Percentiles rank a stretch among this genome's conserved stretches.
Evolutionary conservation across 2,113 vertebrate species (phyloP).

Genomic region (Chrysemys picta): DNA sequence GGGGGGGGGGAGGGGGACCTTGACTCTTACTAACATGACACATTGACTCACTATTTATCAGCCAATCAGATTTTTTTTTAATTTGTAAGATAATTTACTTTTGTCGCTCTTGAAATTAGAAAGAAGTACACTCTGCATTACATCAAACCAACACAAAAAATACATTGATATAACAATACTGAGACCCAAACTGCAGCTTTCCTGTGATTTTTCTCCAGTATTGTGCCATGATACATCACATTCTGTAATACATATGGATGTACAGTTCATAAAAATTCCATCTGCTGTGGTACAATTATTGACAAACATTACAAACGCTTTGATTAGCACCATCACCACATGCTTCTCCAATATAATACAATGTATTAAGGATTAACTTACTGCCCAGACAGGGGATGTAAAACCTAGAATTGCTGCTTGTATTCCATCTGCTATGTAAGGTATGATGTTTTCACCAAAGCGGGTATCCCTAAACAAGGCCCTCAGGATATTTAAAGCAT

Average conservation of each 20-base stretch:
- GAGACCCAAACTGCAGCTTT: not conserved
- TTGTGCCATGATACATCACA: not conserved
- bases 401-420: slow-evolving; percentile 93
- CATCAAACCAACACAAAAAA: not conserved
- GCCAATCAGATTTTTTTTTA: not conserved
- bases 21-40: not conserved
- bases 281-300: not conserved
- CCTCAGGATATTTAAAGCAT: slow-evolving; percentile 95
- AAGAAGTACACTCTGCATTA: not conserved
- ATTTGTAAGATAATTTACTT: not conserved
- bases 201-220: not conserved
- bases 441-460: slow-evolving; percentile 92
- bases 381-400: slow-evolving; percentile 94
- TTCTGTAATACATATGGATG: not conserved
- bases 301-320: not conserved
- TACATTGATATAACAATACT: not conserved
- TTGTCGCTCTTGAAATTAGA: not conserved
- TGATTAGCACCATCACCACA: not conserved
- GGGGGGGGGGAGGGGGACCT: too few relatives aligned
- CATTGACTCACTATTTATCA: not conserved
- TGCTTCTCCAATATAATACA: not conserved
- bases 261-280: not conserved
- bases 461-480: slow-evolving; percentile 94
- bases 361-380: slow-evolving; percentile 80
- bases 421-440: slow-evolving; percentile 92